Evolutionary conservation across 2,888 invertebrate species (phyloP).

Genomic region (Cecidostiba fungosa): DNA sequence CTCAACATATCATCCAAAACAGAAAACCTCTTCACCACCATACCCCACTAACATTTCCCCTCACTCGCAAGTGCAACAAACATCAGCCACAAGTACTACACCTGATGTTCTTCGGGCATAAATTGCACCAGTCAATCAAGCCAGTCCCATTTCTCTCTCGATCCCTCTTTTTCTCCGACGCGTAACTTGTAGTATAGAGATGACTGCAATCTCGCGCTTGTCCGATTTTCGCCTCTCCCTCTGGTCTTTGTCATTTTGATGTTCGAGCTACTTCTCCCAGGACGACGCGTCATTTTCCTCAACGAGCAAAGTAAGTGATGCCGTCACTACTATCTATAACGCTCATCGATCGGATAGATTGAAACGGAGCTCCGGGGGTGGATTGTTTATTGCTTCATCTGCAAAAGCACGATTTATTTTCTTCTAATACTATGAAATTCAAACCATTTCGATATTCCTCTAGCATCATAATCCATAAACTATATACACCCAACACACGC

Average conservation of each 20-base stretch:
- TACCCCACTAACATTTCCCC: neutral
- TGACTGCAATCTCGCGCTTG: constrained; percentile 24
- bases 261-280: neutral
- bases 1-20: neutral
- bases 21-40: neutral
- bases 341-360: neutral
- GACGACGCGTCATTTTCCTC: neutral
- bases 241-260: neutral
- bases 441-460: too few species aligned
- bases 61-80: neutral
- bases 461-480: too few species aligned
- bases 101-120: neutral
- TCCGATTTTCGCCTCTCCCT: neutral
- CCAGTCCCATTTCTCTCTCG: neutral
- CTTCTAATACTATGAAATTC: too few species aligned
- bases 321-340: neutral
- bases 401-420: too few species aligned
- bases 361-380: too few species aligned
- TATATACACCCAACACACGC: too few species aligned
- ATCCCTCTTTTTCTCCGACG: neutral
- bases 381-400: too few species aligned
- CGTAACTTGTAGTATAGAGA: neutral
- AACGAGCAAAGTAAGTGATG: neutral
- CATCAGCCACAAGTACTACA: neutral
- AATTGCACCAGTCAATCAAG: constrained; percentile 6